Evolutionary conservation across 2,888 invertebrate species (phyloP).

Genomic region (Aplocera efformata): DNA sequence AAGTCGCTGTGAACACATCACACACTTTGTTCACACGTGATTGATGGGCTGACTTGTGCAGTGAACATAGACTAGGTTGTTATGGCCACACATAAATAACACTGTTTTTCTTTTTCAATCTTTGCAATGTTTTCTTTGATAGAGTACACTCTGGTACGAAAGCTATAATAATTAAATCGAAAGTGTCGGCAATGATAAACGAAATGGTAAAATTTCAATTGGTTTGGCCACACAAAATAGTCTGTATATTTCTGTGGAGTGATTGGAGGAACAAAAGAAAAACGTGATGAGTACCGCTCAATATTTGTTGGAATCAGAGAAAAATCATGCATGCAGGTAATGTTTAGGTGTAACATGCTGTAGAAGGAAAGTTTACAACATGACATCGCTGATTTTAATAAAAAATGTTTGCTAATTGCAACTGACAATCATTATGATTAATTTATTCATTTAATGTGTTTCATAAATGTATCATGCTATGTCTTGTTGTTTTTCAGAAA

Average conservation of each 20-base stretch:
- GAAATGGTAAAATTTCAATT: constrained; percentile 32
- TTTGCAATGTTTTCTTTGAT: constrained; percentile 75
- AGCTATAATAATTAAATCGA: constrained; percentile 11
- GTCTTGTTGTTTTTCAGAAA: constrained; percentile 45
- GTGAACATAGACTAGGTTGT: constrained; percentile 74
- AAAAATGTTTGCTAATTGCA: not conserved
- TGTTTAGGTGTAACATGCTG: constrained; percentile 53
- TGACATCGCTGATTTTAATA: constrained; percentile 35
- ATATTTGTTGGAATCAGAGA: constrained; percentile 32
- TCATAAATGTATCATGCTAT: constrained; percentile 38
- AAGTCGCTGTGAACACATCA: constrained; percentile 93
- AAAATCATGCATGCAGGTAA: constrained; percentile 49
- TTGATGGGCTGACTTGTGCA: constrained; percentile 71
- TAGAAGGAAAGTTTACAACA: constrained; percentile 44
- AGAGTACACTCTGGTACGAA: constrained; percentile 16
- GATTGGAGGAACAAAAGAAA: constrained; percentile 42
- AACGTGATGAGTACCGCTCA: constrained; percentile 46
- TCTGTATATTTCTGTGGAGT: constrained; percentile 47
- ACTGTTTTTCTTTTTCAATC: no score
- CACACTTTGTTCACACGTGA: constrained; percentile 81
- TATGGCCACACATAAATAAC: constrained; percentile 52
- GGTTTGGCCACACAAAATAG: constrained; percentile 74
- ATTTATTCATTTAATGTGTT: constrained; percentile 19
- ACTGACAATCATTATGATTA: no score
- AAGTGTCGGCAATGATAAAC: constrained; percentile 20